Base-by-base conservation (phyloP, 1,140 invertebrate species). In the Drosophila sp. region DNA sequence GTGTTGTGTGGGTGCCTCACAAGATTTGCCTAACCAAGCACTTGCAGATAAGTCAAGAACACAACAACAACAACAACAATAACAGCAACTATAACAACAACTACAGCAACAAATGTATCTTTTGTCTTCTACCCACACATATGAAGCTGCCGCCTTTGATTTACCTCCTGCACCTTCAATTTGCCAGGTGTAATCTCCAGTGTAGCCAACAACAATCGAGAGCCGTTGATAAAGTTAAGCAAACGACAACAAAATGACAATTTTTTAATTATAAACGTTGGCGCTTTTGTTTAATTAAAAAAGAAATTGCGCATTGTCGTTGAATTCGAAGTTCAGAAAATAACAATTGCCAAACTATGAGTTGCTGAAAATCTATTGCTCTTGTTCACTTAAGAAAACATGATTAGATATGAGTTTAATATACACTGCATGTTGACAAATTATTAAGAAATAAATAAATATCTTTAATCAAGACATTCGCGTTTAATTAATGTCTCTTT, bases 161-260 rank as follows among this genome's bases (percentile, higher is more conserved):
- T 72, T 45, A 9, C 41, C 43, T 53, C 54, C 43, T 34, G 7
- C 40, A 7, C 48, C 14, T 32, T 36, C 66, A 81, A 76, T 78
- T 82, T 73, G 66, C 72, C 72, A 86, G 76, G 78, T 89, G 83
- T 86, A 86, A 86, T 86, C 82, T 86, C 53, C 21, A 76, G 51
- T 84, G 77, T 84, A 86, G 75, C 73, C 72, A 63, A 45, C 66
- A 54, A 56, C 50, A 64, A 64, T 34, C 38, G 34, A 57, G 43
- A 56, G 41, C 13, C 32, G 58, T 56, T 78, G 83, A 86, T 82
- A 86, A 86, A 82, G 72, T 73, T 87, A 82, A 87, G 78, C 82
- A 78, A 86, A 87, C 82, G 78, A 82, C 75, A 87, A 59, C 41
- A 81, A 81, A 78, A 78, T 65, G 82, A 86, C 82, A 86, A 82